These are phyloP conservation scores for Nipponacmea schrenckii DNA, from an alignment of 2,888 invertebrate genomes.

Conservation along the genomic window DNA sequence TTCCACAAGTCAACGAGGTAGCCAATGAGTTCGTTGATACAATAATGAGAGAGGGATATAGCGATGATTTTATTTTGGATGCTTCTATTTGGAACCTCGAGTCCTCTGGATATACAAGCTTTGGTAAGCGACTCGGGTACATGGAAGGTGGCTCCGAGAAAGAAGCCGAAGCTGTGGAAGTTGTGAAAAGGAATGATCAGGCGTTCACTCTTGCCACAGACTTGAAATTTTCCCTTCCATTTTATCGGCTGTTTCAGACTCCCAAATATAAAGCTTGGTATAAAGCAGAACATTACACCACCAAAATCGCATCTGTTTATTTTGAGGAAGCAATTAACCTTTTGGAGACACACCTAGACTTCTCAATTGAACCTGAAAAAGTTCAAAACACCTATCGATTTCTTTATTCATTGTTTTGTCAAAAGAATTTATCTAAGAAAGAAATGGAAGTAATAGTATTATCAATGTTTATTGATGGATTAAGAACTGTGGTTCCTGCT, in stretches of 20 bases:
- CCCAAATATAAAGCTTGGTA: constrained; percentile 71
- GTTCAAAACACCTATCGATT: constrained; percentile 68
- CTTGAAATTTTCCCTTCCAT: constrained; percentile 69
- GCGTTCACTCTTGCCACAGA: constrained; percentile 71
- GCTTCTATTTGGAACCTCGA: constrained; percentile 33
- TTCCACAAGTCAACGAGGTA: constrained; percentile 77
- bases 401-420: constrained; percentile 69
- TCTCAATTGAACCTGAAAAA: constrained; percentile 44
- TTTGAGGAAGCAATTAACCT: background rate
- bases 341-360: constrained; percentile 14
- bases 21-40: constrained; percentile 76
- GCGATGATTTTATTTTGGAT: constrained; percentile 10
- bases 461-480: constrained; percentile 83
- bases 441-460: constrained; percentile 79
- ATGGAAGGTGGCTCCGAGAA: constrained; percentile 74
- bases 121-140: constrained; percentile 87
- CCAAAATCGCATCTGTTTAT: constrained; percentile 76
- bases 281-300: constrained; percentile 71
- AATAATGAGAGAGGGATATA: constrained; percentile 58
- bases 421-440: constrained; percentile 66
- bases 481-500: constrained; percentile 76
- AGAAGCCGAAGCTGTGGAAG: constrained; percentile 75
- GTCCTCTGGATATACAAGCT: constrained; percentile 86
- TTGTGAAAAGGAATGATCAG: constrained; percentile 79
- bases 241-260: constrained; percentile 71